phyloP scores from a whole-genome alignment of 1,140 invertebrate genomes.

The Pollicipes pollicipes region DNA sequence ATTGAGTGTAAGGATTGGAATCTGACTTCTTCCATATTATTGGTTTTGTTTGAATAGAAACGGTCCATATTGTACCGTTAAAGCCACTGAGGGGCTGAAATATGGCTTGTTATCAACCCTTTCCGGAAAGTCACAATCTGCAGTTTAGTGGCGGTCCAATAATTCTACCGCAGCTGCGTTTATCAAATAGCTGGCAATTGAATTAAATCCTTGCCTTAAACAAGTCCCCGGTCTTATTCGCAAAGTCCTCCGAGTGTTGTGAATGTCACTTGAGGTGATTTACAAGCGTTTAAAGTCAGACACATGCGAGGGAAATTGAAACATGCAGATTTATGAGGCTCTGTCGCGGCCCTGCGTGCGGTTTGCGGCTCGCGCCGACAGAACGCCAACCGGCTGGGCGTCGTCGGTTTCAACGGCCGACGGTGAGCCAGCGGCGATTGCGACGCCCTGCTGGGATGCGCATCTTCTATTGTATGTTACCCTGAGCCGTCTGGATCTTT shows the following conservation, averaged over 20 bases:
- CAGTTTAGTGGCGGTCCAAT: slow-evolving; percentile 1
- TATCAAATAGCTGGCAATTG: neutral
- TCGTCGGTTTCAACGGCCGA: neutral
- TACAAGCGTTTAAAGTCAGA: slow-evolving; percentile 2
- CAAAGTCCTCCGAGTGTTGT: neutral
- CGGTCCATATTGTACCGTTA: neutral
- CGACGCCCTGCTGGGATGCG: too few relatives aligned
- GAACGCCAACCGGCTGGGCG: neutral
- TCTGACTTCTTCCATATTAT: slow-evolving; percentile 1
- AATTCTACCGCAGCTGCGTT: neutral
- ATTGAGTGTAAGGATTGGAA: neutral
- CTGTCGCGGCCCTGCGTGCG: too few relatives aligned
- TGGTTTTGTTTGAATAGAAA: neutral
- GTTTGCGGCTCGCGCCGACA: neutral
- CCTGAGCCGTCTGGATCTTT: too few relatives aligned
- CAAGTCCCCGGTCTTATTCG: neutral
- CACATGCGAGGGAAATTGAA: neutral
- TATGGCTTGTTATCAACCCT: slow-evolving; percentile 1
- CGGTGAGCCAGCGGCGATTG: neutral
- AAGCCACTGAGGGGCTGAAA: neutral
- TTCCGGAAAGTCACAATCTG: slow-evolving; percentile 1
- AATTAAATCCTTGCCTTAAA: slow-evolving; percentile 1
- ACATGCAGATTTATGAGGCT: neutral
- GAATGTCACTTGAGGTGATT: neutral
- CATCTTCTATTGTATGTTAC: too few relatives aligned